Conservation (phyloP, 2,888 invertebrate species). For the Macrophya annulata region DNA sequence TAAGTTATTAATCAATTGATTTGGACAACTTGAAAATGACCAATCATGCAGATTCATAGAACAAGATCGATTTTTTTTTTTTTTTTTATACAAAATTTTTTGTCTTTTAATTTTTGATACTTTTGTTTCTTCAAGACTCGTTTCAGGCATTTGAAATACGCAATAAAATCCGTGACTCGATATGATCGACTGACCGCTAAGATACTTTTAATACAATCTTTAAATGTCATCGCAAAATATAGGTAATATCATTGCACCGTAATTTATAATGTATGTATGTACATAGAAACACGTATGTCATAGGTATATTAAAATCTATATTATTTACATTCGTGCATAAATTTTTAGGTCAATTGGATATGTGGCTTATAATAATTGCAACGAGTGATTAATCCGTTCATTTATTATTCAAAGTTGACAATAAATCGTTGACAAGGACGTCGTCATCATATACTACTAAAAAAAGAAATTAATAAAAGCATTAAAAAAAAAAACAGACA, state of each 20-base stretch:
- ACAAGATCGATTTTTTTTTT: no score
- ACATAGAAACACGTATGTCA: not conserved
- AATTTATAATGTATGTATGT: not conserved
- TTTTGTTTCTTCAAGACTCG: not conserved
- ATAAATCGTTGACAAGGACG: constrained; percentile 30
- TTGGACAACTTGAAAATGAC: not conserved
- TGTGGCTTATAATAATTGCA: not conserved
- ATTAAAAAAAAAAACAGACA: not conserved
- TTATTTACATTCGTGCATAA: not conserved
- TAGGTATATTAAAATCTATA: not conserved
- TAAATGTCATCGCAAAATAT: constrained; percentile 1
- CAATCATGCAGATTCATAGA: not conserved
- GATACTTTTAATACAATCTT: not conserved
- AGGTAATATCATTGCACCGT: not conserved
- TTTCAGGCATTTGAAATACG: not conserved
- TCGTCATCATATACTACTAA: not conserved
- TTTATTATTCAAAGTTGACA: not conserved
- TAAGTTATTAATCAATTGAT: not conserved
- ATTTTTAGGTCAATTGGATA: constrained; percentile 15
- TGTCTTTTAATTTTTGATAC: not conserved
- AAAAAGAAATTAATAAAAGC: not conserved
- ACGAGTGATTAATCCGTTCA: constrained; percentile 9
- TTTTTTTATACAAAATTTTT: not conserved
- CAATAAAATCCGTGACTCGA: not conserved
- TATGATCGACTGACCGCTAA: not conserved